Evolutionary conservation across 2,888 invertebrate genomes (phyloP).

Genomic region (Linnaemya tessellans): DNA sequence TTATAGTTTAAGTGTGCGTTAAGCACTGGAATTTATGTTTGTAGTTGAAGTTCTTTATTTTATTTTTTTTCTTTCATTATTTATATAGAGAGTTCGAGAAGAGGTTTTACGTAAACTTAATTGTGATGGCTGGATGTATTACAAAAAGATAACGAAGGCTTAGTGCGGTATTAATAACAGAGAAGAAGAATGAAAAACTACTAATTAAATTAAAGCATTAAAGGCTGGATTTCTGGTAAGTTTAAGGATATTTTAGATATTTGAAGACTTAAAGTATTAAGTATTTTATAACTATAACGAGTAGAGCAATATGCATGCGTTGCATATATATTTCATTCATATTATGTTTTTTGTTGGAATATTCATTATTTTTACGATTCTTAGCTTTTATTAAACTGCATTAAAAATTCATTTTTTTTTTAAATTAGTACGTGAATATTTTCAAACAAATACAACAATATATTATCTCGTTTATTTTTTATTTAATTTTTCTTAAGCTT

Average conservation of each 20-base stretch:
- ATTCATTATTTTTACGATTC: too few relatives aligned
- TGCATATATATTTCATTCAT: too few relatives aligned
- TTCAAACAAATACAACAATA: too few relatives aligned
- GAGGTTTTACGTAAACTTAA: slow-evolving; percentile 3
- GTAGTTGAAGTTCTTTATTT: slow-evolving; percentile 34
- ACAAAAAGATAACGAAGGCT: slow-evolving; percentile 21
- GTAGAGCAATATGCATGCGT: too few relatives aligned
- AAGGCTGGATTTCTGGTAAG: neutral
- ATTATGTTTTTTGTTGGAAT: too few relatives aligned
- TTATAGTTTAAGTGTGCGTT: slow-evolving; percentile 67
- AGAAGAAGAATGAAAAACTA: slow-evolving; percentile 9
- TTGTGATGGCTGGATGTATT: slow-evolving; percentile 14
- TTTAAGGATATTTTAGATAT: too few relatives aligned
- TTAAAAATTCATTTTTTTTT: too few relatives aligned
- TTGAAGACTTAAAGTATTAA: too few relatives aligned
- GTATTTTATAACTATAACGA: too few relatives aligned
- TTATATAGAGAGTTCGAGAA: neutral
- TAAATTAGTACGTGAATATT: too few relatives aligned
- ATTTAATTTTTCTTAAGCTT: neutral
- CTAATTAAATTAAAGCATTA: slow-evolving; percentile 22
- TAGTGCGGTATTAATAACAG: neutral
- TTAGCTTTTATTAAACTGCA: too few relatives aligned
- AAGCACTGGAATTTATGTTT: slow-evolving; percentile 40
- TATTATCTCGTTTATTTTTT: neutral
- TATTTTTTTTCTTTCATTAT: neutral